Percentiles rank a stretch among this genome's conserved stretches.
Evolutionary conservation across 2,888 invertebrate genomes (phyloP).

Genomic region (Thera britannica): DNA sequence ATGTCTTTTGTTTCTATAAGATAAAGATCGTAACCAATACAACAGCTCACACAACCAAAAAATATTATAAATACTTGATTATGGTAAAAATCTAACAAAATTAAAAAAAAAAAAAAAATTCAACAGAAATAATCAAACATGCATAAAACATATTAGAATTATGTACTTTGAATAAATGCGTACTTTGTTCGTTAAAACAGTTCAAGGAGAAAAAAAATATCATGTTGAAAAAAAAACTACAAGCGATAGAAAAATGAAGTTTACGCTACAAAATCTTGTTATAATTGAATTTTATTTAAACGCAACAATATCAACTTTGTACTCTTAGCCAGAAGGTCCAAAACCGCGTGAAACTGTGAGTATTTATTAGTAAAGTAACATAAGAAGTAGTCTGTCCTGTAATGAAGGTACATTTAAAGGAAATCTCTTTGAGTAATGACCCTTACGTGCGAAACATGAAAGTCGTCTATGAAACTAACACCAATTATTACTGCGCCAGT

Average conservation of each 20-base stretch:
- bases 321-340: not conserved
- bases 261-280: not conserved
- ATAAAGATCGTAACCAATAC: slow-evolving; percentile 13
- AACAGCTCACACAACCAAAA: slow-evolving; percentile 11
- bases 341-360: slow-evolving; percentile 4
- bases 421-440: slow-evolving; percentile 18
- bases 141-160: not conserved
- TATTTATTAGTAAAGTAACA: slow-evolving; percentile 4
- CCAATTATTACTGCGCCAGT: slow-evolving; percentile 15
- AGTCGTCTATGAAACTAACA: slow-evolving; percentile 12
- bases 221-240: not conserved
- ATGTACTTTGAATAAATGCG: slow-evolving; percentile 1
- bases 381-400: not conserved
- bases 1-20: slow-evolving; percentile 20
- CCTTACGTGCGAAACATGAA: slow-evolving; percentile 22
- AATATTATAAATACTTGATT: not conserved
- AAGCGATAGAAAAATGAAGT: slow-evolving; percentile 2
- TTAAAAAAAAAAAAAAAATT: not conserved
- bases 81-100: not conserved
- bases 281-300: not conserved
- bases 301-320: not conserved
- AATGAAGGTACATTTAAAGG: slow-evolving; percentile 14
- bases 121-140: not conserved
- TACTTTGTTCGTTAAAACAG: not conserved
- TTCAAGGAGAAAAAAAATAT: not conserved